Evolutionary conservation across 2,113 vertebrate genomes (phyloP).

Genomic region (Grammomys surdaster): DNA sequence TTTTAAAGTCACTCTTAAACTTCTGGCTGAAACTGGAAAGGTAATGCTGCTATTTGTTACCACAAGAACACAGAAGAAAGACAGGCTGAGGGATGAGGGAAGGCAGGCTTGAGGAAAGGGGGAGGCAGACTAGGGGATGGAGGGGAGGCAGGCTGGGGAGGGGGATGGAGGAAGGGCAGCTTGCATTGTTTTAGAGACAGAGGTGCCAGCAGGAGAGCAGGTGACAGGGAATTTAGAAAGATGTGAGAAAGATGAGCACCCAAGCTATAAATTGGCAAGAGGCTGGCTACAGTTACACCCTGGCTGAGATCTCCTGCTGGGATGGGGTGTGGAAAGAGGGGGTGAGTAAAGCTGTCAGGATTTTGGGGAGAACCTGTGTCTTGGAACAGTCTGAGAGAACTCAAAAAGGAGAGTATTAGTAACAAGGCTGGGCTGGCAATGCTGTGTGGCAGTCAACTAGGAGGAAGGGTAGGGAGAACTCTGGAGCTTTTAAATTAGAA

Average conservation of each 20-base stretch:
- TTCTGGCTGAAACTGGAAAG: not conserved
- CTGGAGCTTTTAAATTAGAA: slow-evolving; percentile 70
- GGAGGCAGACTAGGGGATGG: not conserved
- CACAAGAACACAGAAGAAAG: not conserved
- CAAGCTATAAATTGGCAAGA: not conserved
- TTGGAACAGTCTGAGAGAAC: slow-evolving; percentile 13
- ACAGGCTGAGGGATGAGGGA: not conserved
- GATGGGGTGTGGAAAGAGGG: not conserved
- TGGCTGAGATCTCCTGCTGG: not conserved
- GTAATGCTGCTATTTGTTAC: not conserved
- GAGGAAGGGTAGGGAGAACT: slow-evolving; percentile 45
- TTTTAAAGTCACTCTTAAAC: not conserved
- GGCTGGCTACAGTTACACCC: not conserved
- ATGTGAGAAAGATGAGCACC: slow-evolving; percentile 1
- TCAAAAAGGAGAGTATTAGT: slow-evolving; percentile 7
- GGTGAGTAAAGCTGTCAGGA: not conserved
- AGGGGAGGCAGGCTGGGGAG: not conserved
- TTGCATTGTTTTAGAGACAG: not conserved
- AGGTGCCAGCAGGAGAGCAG: not conserved
- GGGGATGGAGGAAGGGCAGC: not conserved
- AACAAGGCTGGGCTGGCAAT: slow-evolving; percentile 37
- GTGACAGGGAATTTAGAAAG: slow-evolving; percentile 31
- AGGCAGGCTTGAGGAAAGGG: not conserved
- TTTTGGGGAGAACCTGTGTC: not conserved
- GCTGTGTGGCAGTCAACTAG: slow-evolving; percentile 33